A percentile compares a stretch with the other conserved stretches of the same genome.
phyloP scores from a whole-genome alignment of 1,140 invertebrate genomes.

The Aphelinus certus region DNA sequence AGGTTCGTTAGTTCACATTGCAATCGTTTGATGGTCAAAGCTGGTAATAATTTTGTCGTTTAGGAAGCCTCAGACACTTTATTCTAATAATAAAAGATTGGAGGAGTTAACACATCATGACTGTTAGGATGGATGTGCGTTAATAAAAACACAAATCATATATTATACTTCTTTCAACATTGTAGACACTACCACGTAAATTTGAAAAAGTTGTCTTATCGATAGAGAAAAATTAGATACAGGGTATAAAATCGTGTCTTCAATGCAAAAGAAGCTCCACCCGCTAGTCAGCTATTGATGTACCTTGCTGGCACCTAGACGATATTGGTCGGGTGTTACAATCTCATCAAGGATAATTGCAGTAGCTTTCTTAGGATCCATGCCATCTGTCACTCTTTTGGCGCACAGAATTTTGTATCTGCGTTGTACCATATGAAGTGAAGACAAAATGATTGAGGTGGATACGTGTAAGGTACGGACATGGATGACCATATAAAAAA shows the following conservation, averaged over 20 bases:
- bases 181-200: too few relatives aligned
- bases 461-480: conserved; percentile 24
- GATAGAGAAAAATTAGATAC: background rate
- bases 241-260: background rate
- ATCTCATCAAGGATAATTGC: conserved; percentile 88
- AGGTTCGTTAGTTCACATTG: conserved; percentile 1
- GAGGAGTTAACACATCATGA: too few relatives aligned
- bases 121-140: too few relatives aligned
- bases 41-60: background rate
- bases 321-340: conserved; percentile 91
- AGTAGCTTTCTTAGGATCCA: conserved; percentile 84
- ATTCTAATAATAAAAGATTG: too few relatives aligned
- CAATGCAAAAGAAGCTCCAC: background rate
- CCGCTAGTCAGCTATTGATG: conserved; percentile 24
- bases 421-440: conserved; percentile 60
- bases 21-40: background rate
- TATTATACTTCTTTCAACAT: too few relatives aligned
- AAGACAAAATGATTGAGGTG: conserved; percentile 26
- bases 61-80: too few relatives aligned
- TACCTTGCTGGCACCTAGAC: conserved; percentile 97
- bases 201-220: too few relatives aligned
- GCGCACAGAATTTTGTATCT: conserved; percentile 95
- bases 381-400: conserved; percentile 77
- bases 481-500: conserved; percentile 48
- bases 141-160: too few relatives aligned